Conservation (phyloP, 2,888 invertebrate species). For the Caenorhabditis plicata region DNA sequence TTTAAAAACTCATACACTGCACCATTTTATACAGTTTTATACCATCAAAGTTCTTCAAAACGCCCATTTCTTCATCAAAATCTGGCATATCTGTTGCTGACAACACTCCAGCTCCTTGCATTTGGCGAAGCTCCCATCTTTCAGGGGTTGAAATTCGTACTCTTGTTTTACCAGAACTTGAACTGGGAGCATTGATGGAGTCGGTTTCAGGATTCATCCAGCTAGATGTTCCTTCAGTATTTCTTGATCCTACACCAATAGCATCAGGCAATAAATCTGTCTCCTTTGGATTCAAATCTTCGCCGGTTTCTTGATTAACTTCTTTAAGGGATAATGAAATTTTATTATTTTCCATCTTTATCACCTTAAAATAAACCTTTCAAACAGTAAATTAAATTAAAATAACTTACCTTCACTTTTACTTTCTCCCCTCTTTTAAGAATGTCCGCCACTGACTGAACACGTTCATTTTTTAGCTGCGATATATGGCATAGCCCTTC, state of each 20-base stretch:
- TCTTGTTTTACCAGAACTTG: slow-evolving; percentile 33
- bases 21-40: slow-evolving; percentile 8
- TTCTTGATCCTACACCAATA: slow-evolving; percentile 45
- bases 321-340: slow-evolving; percentile 75
- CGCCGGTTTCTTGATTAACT: slow-evolving; percentile 90
- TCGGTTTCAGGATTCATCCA: slow-evolving; percentile 54
- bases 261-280: slow-evolving; percentile 46
- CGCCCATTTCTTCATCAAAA: slow-evolving; percentile 93
- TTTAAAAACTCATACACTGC: neutral
- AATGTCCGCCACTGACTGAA: slow-evolving; percentile 90
- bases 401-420: slow-evolving; percentile 74
- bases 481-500: slow-evolving; percentile 98
- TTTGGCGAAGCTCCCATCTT: slow-evolving; percentile 91
- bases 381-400: neutral
- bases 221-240: slow-evolving; percentile 41
- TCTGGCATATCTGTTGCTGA: slow-evolving; percentile 87
- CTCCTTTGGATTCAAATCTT: slow-evolving; percentile 82
- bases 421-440: slow-evolving; percentile 81
- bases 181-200: slow-evolving; percentile 1
- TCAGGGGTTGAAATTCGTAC: slow-evolving; percentile 91
- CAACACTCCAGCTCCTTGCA: slow-evolving; percentile 80
- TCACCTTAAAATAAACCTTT: slow-evolving; percentile 71
- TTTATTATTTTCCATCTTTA: slow-evolving; percentile 89
- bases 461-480: slow-evolving; percentile 72
- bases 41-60: slow-evolving; percentile 70